A percentile compares a stretch with the other conserved stretches of the same genome.
These are phyloP conservation scores for Sitobion miscanthi DNA, from an alignment of 1,140 invertebrate genomes.

Conservation along the genomic window DNA sequence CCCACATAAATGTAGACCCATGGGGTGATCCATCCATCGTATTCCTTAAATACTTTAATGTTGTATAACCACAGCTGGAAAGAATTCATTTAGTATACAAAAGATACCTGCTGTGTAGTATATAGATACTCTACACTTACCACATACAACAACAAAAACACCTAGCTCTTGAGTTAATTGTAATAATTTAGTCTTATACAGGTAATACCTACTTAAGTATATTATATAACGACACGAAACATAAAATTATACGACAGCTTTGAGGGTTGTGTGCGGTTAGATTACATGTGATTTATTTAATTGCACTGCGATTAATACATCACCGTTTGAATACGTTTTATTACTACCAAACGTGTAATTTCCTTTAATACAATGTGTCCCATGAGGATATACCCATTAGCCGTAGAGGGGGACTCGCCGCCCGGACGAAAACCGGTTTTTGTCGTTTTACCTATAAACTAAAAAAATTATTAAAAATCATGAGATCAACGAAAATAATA, in stretches of 20 bases:
- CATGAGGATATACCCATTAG: no score
- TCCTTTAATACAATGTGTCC: neutral
- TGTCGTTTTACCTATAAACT: no score
- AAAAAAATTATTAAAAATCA: no score
- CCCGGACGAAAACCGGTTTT: no score
- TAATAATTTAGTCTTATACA: neutral
- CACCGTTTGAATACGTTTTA: neutral
- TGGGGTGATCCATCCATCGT: neutral
- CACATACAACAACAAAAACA: neutral
- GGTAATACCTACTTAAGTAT: neutral
- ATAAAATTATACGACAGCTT: neutral
- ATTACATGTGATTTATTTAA: conserved; percentile 6
- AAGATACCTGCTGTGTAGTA: neutral
- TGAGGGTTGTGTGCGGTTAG: no score
- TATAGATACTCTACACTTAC: neutral
- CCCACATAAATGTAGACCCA: neutral
- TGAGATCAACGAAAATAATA: no score
- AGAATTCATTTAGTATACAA: neutral
- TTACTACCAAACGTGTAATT: neutral
- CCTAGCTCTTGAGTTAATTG: neutral
- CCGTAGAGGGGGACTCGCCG: no score
- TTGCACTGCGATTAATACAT: neutral
- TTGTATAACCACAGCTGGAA: neutral
- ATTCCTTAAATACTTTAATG: neutral
- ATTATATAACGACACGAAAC: neutral